Evolutionary conservation across 2,888 invertebrate species (phyloP).

Genomic region (Barypeithes pellucidus): DNA sequence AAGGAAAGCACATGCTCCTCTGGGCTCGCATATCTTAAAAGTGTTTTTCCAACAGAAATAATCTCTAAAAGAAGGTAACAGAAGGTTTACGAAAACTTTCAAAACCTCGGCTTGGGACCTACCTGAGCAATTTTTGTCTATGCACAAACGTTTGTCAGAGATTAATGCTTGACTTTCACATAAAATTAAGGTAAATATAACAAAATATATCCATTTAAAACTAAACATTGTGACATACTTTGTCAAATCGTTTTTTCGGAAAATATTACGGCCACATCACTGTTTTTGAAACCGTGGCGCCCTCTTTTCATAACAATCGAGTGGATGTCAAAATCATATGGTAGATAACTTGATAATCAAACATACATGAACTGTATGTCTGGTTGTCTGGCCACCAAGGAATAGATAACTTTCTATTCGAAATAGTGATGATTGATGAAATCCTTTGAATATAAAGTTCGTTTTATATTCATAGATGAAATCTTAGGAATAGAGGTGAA

Average conservation of each 20-base stretch:
- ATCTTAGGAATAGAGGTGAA: too few species aligned
- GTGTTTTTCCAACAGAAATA: constrained; percentile 77
- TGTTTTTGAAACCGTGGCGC: constrained; percentile 53
- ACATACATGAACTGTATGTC: neutral
- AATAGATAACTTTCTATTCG: too few species aligned
- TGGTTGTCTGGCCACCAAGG: neutral
- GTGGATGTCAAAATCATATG: constrained; percentile 25
- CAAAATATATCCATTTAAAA: constrained; percentile 66
- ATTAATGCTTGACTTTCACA: constrained; percentile 69
- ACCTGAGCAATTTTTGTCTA: constrained; percentile 82
- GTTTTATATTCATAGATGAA: too few species aligned
- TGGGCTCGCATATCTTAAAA: constrained; percentile 74
- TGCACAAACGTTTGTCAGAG: constrained; percentile 82
- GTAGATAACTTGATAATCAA: neutral
- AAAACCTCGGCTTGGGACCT: constrained; percentile 58
- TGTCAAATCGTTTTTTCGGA: constrained; percentile 58
- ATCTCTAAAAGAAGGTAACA: constrained; percentile 64
- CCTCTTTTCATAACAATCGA: constrained; percentile 40
- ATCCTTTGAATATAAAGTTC: too few species aligned
- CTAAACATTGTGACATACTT: constrained; percentile 68
- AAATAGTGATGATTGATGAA: too few species aligned
- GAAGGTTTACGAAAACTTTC: constrained; percentile 2
- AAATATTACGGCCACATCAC: constrained; percentile 65
- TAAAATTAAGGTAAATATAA: constrained; percentile 66
- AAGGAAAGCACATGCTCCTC: constrained; percentile 77